phyloP scores from a whole-genome alignment of 1,140 invertebrate genomes.

The Mamestra configurata region DNA sequence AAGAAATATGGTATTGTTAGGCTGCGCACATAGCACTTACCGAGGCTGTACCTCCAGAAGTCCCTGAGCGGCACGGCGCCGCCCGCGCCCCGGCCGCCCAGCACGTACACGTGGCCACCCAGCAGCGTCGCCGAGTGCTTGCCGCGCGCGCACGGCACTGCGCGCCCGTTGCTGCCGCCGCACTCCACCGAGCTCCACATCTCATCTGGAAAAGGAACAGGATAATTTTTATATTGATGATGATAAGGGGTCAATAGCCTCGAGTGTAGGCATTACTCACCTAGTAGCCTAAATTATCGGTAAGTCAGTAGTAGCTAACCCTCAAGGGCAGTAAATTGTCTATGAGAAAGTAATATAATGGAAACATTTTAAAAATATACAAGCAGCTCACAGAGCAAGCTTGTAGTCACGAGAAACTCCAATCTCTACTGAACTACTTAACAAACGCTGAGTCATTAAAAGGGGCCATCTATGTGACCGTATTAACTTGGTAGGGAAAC shows the following conservation, averaged over 20 bases:
- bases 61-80: conserved; percentile 94
- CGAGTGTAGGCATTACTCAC: no score
- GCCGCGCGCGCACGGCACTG: conserved; percentile 90
- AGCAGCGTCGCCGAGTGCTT: conserved; percentile 95
- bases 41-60: conserved; percentile 94
- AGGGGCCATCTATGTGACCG: no score
- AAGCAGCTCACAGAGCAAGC: not conserved
- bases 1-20: no score
- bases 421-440: no score
- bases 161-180: conserved; percentile 56
- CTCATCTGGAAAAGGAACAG: conserved; percentile 60
- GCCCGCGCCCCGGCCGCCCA: conserved; percentile 92
- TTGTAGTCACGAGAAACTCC: not conserved
- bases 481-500: not conserved
- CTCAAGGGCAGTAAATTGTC: no score
- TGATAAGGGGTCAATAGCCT: no score
- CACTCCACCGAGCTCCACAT: conserved; percentile 78
- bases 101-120: conserved; percentile 92
- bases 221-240: not conserved
- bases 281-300: no score
- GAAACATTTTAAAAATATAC: no score
- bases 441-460: no score
- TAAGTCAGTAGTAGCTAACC: no score
- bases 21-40: conserved; percentile 85
- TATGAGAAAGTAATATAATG: no score